Conservation (phyloP, 2,113 vertebrate genomes). For the Egretta garzetta region DNA sequence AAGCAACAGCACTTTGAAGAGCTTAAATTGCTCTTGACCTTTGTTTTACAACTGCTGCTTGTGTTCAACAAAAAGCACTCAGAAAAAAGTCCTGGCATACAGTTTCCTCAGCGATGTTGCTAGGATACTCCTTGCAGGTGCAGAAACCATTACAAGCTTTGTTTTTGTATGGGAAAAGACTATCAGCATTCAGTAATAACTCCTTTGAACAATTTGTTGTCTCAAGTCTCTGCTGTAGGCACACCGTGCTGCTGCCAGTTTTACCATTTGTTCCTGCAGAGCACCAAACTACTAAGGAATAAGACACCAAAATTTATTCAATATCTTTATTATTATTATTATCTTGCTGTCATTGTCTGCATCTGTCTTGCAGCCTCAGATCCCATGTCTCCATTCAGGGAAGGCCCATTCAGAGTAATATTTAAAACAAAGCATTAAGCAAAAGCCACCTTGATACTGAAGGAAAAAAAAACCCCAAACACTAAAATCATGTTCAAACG, state of each 20-base stretch:
- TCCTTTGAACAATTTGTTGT: neutral
- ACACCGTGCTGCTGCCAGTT: neutral
- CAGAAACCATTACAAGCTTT: slow-evolving; percentile 39
- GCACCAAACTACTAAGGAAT: neutral
- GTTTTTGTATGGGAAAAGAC: neutral
- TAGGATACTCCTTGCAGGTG: slow-evolving; percentile 58
- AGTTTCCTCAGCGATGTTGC: slow-evolving; percentile 48
- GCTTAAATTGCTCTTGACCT: slow-evolving; percentile 54
- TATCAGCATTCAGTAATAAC: neutral
- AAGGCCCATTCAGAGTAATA: neutral
- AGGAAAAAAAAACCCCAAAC: neutral
- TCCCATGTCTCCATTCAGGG: neutral
- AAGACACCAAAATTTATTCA: neutral
- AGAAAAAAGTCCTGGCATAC: neutral
- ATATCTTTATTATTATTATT: neutral
- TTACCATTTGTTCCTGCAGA: neutral
- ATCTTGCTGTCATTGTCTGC: neutral
- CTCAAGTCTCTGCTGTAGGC: neutral
- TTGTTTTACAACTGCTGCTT: slow-evolving; percentile 51
- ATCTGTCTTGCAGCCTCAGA: neutral
- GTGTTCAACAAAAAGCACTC: slow-evolving; percentile 38
- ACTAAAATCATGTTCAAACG: neutral
- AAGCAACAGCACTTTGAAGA: neutral
- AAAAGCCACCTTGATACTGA: neutral
- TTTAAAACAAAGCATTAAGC: neutral